These are phyloP conservation scores for Ceramica pisi DNA, from an alignment of 2,888 invertebrate species.

Conservation along the genomic window DNA sequence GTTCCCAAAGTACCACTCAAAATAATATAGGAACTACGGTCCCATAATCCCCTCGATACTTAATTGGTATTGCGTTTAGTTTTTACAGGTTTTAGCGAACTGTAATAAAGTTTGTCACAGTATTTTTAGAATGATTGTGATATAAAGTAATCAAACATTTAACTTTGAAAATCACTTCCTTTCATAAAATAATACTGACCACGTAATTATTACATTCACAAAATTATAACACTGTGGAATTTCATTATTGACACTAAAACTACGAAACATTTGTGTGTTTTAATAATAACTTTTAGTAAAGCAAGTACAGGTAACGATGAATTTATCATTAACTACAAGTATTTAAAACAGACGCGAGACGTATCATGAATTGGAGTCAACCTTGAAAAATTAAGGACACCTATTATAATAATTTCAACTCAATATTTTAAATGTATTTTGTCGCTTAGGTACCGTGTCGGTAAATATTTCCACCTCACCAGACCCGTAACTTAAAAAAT, in stretches of 20 bases:
- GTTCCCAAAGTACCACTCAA: too few species aligned
- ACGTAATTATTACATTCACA: neutral
- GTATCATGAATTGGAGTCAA: neutral
- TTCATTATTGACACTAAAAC: neutral
- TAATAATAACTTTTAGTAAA: neutral
- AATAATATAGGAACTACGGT: too few species aligned
- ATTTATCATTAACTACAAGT: neutral
- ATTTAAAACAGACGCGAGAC: neutral
- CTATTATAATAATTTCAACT: neutral
- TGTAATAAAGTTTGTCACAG: too few species aligned
- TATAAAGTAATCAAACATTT: neutral
- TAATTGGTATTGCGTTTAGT: too few species aligned
- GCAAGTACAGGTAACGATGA: neutral
- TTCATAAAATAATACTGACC: neutral
- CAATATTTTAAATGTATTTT: neutral
- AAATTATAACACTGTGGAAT: neutral
- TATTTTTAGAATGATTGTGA: too few species aligned
- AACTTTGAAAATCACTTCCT: neutral
- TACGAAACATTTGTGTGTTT: neutral
- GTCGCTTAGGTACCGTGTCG: too few species aligned
- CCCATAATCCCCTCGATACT: too few species aligned
- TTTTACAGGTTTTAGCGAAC: too few species aligned
- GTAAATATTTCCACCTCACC: too few species aligned
- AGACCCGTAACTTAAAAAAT: too few species aligned
- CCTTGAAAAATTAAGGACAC: neutral